phyloP scores from a whole-genome alignment of 2,113 vertebrate genomes.

The Rhegmatorhina hoffmannsi region DNA sequence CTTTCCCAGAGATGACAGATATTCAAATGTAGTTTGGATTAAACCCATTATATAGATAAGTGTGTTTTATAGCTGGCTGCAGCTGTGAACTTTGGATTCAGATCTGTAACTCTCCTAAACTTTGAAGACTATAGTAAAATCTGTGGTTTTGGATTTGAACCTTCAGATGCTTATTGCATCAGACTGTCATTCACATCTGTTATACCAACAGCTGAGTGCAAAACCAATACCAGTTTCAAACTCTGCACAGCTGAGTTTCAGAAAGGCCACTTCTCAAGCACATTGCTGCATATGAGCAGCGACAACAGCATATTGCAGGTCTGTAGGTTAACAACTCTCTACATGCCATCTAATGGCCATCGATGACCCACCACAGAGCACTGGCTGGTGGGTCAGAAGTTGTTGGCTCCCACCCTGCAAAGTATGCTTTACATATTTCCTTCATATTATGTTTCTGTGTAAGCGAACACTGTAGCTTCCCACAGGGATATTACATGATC shows the following conservation, averaged over 20 bases:
- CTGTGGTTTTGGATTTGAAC: conserved; percentile 39
- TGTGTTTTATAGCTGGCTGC: conserved; percentile 17
- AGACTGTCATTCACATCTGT: conserved; percentile 5
- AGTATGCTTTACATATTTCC: not conserved
- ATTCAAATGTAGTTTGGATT: conserved; percentile 8
- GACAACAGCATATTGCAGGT: conserved; percentile 19
- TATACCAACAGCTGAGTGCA: not conserved
- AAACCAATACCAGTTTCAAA: not conserved
- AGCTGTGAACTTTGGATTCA: conserved; percentile 60
- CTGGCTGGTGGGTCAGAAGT: not conserved
- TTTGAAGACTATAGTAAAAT: conserved; percentile 39
- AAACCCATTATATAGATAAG: not conserved
- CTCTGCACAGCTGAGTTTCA: not conserved
- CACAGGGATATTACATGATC: not conserved
- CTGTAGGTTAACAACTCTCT: not conserved
- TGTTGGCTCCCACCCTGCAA: not conserved
- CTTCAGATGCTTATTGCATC: not conserved
- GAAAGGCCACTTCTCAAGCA: not conserved
- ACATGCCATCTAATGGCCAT: not conserved
- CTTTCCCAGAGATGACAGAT: not conserved
- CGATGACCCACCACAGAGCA: not conserved
- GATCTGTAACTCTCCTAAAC: conserved; percentile 33
- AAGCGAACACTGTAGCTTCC: not conserved
- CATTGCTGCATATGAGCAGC: not conserved
- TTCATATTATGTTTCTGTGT: conserved; percentile 1